Conservation (phyloP, 2,888 invertebrate genomes). For the Orthosia incerta region DNA sequence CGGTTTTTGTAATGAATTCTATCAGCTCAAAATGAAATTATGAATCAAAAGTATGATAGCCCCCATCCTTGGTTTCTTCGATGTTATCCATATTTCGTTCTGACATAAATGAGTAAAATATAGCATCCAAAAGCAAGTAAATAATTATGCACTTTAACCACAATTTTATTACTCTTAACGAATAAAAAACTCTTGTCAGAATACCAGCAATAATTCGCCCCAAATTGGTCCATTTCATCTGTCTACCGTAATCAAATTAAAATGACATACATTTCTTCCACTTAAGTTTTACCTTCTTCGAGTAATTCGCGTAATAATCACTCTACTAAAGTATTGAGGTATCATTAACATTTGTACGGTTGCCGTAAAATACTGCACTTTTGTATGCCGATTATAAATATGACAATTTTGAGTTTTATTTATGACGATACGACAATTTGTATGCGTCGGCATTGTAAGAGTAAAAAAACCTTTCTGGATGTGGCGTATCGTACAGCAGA, state of each 20-base stretch:
- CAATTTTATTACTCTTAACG: slow-evolving; percentile 7
- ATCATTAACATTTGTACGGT: slow-evolving; percentile 35
- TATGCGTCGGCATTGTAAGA: not conserved
- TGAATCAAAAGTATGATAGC: no score
- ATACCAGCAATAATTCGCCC: slow-evolving; percentile 26
- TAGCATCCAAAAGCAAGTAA: not conserved
- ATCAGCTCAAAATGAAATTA: no score
- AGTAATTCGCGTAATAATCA: slow-evolving; percentile 40
- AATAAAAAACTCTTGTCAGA: slow-evolving; percentile 19
- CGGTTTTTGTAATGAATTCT: no score
- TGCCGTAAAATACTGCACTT: slow-evolving; percentile 6
- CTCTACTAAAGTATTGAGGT: slow-evolving; percentile 14
- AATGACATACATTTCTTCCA: slow-evolving; percentile 49
- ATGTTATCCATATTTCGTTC: no score
- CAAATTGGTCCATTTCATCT: slow-evolving; percentile 39
- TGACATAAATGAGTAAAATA: not conserved
- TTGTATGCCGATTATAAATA: not conserved
- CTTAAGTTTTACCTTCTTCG: slow-evolving; percentile 33
- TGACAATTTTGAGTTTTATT: slow-evolving; percentile 1
- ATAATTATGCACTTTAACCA: not conserved
- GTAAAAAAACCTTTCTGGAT: not conserved
- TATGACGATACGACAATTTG: not conserved
- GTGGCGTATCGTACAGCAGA: no score
- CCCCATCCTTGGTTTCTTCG: no score
- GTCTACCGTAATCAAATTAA: slow-evolving; percentile 47